Base-by-base conservation (phyloP, 2,888 invertebrate species). In the Stegophylla sp. region DNA sequence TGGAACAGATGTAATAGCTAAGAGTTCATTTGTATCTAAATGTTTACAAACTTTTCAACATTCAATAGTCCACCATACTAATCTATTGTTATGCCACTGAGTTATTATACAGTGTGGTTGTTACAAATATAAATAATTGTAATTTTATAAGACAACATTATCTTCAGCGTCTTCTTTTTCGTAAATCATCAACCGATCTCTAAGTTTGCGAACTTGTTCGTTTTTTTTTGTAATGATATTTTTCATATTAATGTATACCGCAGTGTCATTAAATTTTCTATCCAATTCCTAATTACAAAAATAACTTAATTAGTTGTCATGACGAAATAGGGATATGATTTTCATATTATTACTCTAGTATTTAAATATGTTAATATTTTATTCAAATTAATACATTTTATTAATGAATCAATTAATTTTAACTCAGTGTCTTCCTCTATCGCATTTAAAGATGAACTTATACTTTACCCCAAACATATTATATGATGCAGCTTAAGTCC, bases 211-310 rank as follows among this genome's bases (percentile, higher is more conserved):
- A 59, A 90, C 87, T 83, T 88, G 88, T 28, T 88, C 88, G 84
- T 90, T 90, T 84, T 90, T 90, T 84, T 88, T 88, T 71, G 86
- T 85, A 77, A 90, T 85, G 86, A 90, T 89, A 83, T 87, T 87
- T 84, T 89, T 89, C 86, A 90, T 87, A 84, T 90, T 90, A 82
- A 86, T 86, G 84, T 89, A 90, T 20, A 89, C 89, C 23, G 87
- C 86, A 17, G 90, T 90, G 84, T 89, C 87, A 83, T 88, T 88
- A 82, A 90, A 89, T 85, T 89, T 90, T 84, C 88, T 87, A 83
- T 89, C 89, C 64, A 90, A 85, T 85, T 90, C 90, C 88, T 89
- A 82, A 41, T 34, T 34, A 7, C 3, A 64, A 75, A 5, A 20
- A 43, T 63, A 48, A 28, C n/a, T 23, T 3, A 17, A 28, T 67